Base-by-base conservation (phyloP, 2,797 vertebrate species). In the Lateolabrax maculatus region DNA sequence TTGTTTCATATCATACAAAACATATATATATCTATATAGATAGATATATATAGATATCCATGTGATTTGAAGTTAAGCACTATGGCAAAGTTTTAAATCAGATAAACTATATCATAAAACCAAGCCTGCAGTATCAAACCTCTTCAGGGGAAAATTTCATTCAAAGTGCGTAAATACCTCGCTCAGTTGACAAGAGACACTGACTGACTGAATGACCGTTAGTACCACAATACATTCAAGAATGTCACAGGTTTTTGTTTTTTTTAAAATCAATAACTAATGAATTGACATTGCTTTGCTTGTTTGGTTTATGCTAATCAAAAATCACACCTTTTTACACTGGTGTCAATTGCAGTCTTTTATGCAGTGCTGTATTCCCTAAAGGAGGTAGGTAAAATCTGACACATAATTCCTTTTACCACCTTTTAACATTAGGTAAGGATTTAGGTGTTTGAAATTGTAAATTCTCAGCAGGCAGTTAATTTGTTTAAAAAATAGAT, bases 171-270 rank as follows among this genome's bases (percentile, higher is more conserved):
- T 92, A 73, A 74, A 92, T 87, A 90, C 83, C 85, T 88, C 79
- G 85, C 88, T 90, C 81, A 88, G 75, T 25, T 85, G 66, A 92
- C 73, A 84, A 68, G 57, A 85, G 77, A 90, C 82, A 90, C 81
- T 69, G 83, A 83, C 62, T 79, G 78, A 89, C 89, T 83, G 85
- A n/a, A n/a, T n/a, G n/a, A 87, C 88, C 85, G 80, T 79, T 76
- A 87, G 88, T 84, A 93, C 90, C 86, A 91, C 81, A 77, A 90
- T 94, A 95, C 93, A 95, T 93, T 94, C 94, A 94, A 85, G 86
- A 55, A 81, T 86, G 87, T 93, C 88, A 3, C 79, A 84, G 71
- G 23, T 58, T 79, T 81, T 43, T 39, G 10, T 65, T 29, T 34
- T 41, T 84, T 85, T 69, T 75, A 62, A 80, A 79, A 56, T 73